These are phyloP conservation scores for Drosophila robusta DNA, from an alignment of 2,888 invertebrate species.

Conservation along the genomic window DNA sequence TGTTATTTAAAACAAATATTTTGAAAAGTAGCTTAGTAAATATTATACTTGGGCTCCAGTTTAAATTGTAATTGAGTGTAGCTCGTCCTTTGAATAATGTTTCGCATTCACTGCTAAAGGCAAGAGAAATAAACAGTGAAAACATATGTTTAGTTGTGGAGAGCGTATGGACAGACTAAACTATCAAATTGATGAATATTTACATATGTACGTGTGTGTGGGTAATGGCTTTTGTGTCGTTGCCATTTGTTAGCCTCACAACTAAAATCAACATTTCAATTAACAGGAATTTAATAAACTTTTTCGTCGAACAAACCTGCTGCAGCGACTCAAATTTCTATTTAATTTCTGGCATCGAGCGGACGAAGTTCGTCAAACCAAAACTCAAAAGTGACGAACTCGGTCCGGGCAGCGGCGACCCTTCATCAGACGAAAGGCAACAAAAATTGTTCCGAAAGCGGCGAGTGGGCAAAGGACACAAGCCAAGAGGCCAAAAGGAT, in stretches of 20 bases:
- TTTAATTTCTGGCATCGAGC: slow-evolving; percentile 49
- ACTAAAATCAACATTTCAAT: slow-evolving; percentile 72
- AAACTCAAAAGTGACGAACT: slow-evolving; percentile 76
- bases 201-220: background rate
- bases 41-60: no score
- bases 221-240: slow-evolving; percentile 21
- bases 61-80: background rate
- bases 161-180: slow-evolving; percentile 1
- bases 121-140: background rate
- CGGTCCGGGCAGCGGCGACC: slow-evolving; percentile 46
- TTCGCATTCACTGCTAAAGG: slow-evolving; percentile 5
- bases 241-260: slow-evolving; percentile 42
- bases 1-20: no score
- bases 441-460: slow-evolving; percentile 44
- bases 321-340: slow-evolving; percentile 50
- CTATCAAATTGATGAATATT: slow-evolving; percentile 16
- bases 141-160: background rate
- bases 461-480: slow-evolving; percentile 33
- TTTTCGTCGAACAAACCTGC: slow-evolving; percentile 28
- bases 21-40: no score
- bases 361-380: slow-evolving; percentile 72
- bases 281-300: slow-evolving; percentile 66
- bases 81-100: background rate
- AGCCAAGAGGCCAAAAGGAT: slow-evolving; percentile 38
- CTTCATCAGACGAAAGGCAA: slow-evolving; percentile 53